Evolutionary conservation across 1,140 invertebrate genomes (phyloP).

Genomic region (Tachypleus tridentatus): DNA sequence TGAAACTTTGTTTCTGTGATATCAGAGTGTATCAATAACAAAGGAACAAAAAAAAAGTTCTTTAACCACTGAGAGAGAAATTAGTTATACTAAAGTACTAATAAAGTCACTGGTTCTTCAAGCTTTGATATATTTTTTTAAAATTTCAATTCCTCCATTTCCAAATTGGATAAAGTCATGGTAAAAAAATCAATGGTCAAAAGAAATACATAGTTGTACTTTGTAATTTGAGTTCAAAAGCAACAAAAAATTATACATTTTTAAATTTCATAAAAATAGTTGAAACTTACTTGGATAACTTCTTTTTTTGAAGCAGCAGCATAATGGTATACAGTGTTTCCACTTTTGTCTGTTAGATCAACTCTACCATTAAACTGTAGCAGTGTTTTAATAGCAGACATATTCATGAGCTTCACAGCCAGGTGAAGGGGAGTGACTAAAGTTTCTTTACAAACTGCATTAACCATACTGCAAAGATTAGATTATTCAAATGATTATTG

Average conservation of each 20-base stretch:
- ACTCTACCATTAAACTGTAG: conserved; percentile 3
- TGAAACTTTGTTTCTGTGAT: no score
- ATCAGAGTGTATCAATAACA: no score
- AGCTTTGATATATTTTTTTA: neutral
- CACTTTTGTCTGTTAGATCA: conserved; percentile 1
- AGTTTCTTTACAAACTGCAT: neutral
- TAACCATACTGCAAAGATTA: neutral
- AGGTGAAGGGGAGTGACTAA: conserved; percentile 13
- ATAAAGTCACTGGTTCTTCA: no score
- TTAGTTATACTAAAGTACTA: no score
- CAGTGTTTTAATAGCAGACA: neutral
- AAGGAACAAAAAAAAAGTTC: no score
- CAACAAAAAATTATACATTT: no score
- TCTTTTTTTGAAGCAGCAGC: conserved; percentile 7
- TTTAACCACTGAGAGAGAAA: no score
- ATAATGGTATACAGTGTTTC: conserved; percentile 12
- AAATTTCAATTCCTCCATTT: neutral
- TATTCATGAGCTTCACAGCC: conserved; percentile 6
- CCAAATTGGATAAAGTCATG: neutral
- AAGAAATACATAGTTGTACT: no score
- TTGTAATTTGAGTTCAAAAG: no score
- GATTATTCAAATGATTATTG: no score
- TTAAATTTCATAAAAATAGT: no score
- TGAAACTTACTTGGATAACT: conserved; percentile 1
- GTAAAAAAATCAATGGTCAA: no score